phyloP scores from a whole-genome alignment of 2,888 invertebrate genomes.

The Diplolepis rosae region DNA sequence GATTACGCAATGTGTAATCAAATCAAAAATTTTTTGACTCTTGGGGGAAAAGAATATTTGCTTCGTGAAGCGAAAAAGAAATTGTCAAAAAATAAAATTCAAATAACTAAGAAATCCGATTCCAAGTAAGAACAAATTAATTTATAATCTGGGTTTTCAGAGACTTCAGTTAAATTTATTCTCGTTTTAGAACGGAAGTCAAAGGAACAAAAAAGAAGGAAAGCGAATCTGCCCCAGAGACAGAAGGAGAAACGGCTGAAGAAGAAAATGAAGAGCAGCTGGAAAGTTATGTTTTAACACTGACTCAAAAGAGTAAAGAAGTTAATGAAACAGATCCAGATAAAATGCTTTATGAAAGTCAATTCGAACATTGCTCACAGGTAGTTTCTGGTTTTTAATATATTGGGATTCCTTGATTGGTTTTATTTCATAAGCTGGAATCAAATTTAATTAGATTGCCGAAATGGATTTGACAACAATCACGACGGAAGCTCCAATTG shows the following conservation, averaged over 20 bases:
- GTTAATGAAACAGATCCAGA: conserved; percentile 41
- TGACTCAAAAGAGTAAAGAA: conserved; percentile 76
- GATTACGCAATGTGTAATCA: conserved; percentile 89
- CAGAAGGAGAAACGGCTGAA: conserved; percentile 58
- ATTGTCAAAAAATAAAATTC: conserved; percentile 55
- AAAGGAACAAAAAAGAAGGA: conserved; percentile 35
- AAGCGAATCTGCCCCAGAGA: conserved; percentile 24
- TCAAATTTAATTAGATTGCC: conserved; percentile 75
- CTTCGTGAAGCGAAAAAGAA: conserved; percentile 60
- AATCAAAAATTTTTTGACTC: conserved; percentile 76
- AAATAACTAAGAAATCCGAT: conserved; percentile 65
- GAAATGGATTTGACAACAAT: conserved; percentile 81
- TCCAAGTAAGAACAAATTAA: conserved; percentile 78
- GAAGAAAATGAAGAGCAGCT: conserved; percentile 75
- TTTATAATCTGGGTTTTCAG: conserved; percentile 1
- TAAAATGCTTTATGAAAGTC: conserved; percentile 47
- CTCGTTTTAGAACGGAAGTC: not conserved
- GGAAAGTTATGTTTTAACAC: conserved; percentile 82
- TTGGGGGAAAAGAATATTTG: conserved; percentile 65
- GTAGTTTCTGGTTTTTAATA: too few relatives aligned
- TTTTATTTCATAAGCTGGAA: not conserved
- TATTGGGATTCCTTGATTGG: too few relatives aligned
- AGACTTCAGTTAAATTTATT: not conserved
- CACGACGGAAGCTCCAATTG: conserved; percentile 79
- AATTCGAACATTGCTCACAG: conserved; percentile 67